Evolutionary conservation across 2,797 vertebrate species (phyloP).

Genomic region (Bradypodion ventrale): DNA sequence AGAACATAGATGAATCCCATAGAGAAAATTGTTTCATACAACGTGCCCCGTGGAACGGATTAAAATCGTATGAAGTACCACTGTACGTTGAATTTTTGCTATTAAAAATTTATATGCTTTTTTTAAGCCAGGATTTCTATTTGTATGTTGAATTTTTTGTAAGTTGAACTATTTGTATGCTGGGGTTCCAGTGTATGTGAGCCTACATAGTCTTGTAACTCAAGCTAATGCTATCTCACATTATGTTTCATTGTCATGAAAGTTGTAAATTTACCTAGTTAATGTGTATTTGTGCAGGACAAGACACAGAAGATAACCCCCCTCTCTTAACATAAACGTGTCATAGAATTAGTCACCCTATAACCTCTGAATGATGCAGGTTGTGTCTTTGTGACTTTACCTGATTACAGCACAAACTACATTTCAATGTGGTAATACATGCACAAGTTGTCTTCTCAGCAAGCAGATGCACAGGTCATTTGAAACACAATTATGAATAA

Average conservation of each 20-base stretch:
- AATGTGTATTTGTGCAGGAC: neutral
- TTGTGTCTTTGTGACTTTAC: neutral
- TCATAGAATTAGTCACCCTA: neutral
- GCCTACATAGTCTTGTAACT: neutral
- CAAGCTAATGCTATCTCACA: neutral
- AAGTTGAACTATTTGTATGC: too few species aligned
- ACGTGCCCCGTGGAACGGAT: too few species aligned
- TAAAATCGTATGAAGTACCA: too few species aligned
- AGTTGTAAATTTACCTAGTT: neutral
- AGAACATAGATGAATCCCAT: too few species aligned
- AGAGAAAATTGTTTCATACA: too few species aligned
- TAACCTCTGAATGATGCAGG: neutral
- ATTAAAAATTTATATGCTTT: too few species aligned
- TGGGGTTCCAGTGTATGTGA: too few species aligned
- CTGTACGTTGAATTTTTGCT: too few species aligned
- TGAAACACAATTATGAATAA: neutral
- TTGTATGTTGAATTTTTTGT: too few species aligned
- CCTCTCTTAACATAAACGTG: neutral
- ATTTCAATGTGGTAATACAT: neutral
- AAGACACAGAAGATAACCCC: neutral
- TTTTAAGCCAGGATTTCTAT: too few species aligned
- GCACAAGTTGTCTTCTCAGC: neutral
- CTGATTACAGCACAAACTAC: neutral
- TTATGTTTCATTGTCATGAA: too few species aligned
- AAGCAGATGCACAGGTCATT: neutral